A percentile compares a stretch with the other conserved stretches of the same genome.
Conservation (phyloP, 2,113 vertebrate genomes). For the Dolichotis patagonum region DNA sequence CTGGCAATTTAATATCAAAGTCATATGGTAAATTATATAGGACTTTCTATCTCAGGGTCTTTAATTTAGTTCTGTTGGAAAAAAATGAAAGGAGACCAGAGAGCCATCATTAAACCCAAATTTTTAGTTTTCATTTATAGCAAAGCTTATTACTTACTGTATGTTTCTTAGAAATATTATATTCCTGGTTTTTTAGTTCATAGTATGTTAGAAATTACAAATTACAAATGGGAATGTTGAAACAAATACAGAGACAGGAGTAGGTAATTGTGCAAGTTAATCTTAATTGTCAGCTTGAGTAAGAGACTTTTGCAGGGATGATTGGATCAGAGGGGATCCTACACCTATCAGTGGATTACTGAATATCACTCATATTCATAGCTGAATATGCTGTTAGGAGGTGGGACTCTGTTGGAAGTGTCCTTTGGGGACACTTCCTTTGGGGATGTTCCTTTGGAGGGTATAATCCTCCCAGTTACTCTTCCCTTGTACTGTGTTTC, state of each 20-base stretch:
- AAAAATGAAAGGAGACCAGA: background rate
- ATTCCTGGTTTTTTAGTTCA: background rate
- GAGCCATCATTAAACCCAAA: background rate
- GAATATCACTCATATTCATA: background rate
- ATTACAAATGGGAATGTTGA: background rate
- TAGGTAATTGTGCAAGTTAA: background rate
- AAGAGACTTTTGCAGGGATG: background rate
- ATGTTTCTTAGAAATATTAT: constrained; percentile 3
- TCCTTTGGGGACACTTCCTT: too few species aligned
- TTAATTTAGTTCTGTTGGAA: constrained; percentile 18
- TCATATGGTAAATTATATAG: background rate
- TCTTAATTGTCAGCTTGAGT: background rate
- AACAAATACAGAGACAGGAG: background rate
- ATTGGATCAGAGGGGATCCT: background rate
- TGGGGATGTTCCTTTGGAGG: background rate
- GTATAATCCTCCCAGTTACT: background rate
- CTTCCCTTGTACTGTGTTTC: background rate
- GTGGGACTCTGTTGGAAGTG: background rate
- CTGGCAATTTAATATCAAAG: constrained; percentile 19
- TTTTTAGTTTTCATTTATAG: background rate
- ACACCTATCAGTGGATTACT: background rate
- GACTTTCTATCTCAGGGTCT: background rate
- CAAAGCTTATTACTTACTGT: constrained; percentile 1
- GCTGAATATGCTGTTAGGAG: background rate
- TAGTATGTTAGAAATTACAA: background rate